phyloP scores from a whole-genome alignment of 2,113 vertebrate species.

The Colaptes auratus region DNA sequence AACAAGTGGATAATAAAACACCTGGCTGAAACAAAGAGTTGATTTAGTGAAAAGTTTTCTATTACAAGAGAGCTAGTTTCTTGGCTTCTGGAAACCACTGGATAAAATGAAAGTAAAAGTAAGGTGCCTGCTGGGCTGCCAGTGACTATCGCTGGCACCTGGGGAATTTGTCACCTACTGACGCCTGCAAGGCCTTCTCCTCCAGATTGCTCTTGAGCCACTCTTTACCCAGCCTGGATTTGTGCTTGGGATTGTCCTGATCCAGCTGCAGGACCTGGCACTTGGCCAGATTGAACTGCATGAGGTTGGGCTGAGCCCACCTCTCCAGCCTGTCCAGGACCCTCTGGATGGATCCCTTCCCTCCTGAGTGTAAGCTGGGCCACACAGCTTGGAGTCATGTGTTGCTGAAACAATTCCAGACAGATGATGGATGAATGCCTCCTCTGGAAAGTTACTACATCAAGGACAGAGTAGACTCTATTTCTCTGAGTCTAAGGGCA shows the following conservation, averaged over 20 bases:
- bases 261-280: too few relatives aligned
- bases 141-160: too few relatives aligned
- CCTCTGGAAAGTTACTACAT: background rate
- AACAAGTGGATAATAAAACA: constrained; percentile 8
- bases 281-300: too few relatives aligned
- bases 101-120: background rate
- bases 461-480: background rate
- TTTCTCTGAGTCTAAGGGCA: background rate
- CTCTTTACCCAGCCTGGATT: too few relatives aligned
- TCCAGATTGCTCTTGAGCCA: too few relatives aligned
- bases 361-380: too few relatives aligned
- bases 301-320: too few relatives aligned
- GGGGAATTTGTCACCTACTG: too few relatives aligned
- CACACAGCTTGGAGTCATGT: background rate
- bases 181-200: too few relatives aligned
- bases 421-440: background rate
- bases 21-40: background rate
- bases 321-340: too few relatives aligned
- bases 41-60: background rate
- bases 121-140: background rate
- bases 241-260: too few relatives aligned
- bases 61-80: background rate
- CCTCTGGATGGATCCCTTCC: too few relatives aligned
- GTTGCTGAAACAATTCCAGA: background rate
- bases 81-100: background rate